Evolutionary conservation across 1,140 invertebrate species (phyloP), one percentile per base, ranked within the genome.

Genomic region (Cataglyphis hispanica): DNA sequence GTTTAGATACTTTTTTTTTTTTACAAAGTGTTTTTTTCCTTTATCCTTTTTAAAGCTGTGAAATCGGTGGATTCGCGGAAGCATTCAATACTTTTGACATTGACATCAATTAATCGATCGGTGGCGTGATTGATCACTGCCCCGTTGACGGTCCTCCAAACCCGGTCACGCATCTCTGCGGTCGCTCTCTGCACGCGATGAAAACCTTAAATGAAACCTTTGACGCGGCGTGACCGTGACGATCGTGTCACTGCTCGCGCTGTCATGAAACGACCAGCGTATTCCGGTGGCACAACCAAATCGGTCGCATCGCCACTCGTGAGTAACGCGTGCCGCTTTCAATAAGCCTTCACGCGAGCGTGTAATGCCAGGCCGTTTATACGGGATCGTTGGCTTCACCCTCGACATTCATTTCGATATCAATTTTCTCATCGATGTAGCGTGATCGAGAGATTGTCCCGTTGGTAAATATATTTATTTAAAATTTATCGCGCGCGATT

Each of bases 171-270:
- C 46, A 56, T 58, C 46, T 25, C 46, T 19, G 11, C 16, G 27
- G 64, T 80, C 43, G n/a, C 6, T 1, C 22, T 22, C 25, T 25
- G 53, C 66, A 53, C 53, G 37, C 22, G 66, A 81, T n/a, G 53
- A 46, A 31, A 34, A 46, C 66, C 78, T 72, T 60, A 72, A 72
- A 72, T 60, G 78, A 81, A 72, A 81, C 19, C 78, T 43, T 81
- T 81, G 13, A 81, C 66, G 50, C 22, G 31, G 34, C 46, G 77
- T 83, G 53, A 74, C 50, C 25, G n/a, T n/a, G n/a, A n/a, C n/a
- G 67, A 83, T 67, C 53, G 16, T 56, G 46, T 74, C 67, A 22
- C 58, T 10, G 19, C 7, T 31, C 22, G 25, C 16, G 25, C 16
- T 46, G 53, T 70, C 43, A 70, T 19, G 53, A 34, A 34, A 43